Conservation (phyloP, 1,140 invertebrate species). For the Monochamus saltuarius region DNA sequence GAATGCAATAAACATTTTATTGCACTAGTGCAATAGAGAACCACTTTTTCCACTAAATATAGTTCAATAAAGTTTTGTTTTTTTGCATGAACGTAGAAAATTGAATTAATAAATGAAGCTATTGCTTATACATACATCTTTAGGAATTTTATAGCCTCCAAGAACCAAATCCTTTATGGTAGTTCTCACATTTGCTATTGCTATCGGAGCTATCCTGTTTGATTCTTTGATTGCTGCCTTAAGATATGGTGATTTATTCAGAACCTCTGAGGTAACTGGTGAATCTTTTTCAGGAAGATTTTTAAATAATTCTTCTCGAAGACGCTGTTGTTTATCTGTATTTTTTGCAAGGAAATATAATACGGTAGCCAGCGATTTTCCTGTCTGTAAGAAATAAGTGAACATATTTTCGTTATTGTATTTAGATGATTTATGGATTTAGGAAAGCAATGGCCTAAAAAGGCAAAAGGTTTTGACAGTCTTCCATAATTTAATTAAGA, state of each 20-base stretch:
- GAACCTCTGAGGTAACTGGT: constrained; percentile 43
- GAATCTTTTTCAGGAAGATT: constrained; percentile 25
- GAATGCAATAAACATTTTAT: too few relatives aligned
- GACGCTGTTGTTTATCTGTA: constrained; percentile 20
- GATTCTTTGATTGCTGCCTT: constrained; percentile 67
- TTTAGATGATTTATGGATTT: too few relatives aligned
- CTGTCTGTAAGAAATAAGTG: constrained; percentile 41
- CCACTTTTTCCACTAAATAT: too few relatives aligned
- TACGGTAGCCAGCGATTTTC: constrained; percentile 16
- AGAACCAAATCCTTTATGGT: constrained; percentile 57
- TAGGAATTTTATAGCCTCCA: constrained; percentile 60
- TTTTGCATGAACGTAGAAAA: too few relatives aligned
- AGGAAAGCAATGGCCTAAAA: too few relatives aligned
- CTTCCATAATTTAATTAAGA: too few relatives aligned
- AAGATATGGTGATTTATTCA: constrained; percentile 61
- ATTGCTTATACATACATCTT: constrained; percentile 52
- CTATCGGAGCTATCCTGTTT: constrained; percentile 58
- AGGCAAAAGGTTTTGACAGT: too few relatives aligned
- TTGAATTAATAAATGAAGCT: too few relatives aligned
- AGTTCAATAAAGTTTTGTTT: too few relatives aligned
- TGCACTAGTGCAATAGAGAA: too few relatives aligned
- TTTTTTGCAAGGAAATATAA: constrained; percentile 31
- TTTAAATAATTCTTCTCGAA: constrained; percentile 29
- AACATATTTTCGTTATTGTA: too few relatives aligned
- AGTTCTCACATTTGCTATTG: constrained; percentile 54